These are phyloP conservation scores for Pyrrhosoma nymphula DNA, from an alignment of 2,888 invertebrate species.

Conservation along the genomic window DNA sequence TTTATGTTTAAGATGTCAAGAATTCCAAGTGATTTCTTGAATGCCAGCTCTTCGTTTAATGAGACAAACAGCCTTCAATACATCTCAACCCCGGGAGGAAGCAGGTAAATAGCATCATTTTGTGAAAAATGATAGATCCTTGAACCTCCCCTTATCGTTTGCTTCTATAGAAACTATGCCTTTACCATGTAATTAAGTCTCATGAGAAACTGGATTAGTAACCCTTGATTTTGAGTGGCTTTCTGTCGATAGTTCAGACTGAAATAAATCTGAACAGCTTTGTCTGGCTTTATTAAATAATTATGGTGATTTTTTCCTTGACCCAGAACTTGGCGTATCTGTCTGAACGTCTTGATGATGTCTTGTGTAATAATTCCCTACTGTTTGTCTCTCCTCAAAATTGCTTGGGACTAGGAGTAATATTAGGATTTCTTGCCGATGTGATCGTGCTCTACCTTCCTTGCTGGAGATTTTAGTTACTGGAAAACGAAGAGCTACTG, in stretches of 20 bases:
- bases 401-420: constrained; percentile 62
- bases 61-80: constrained; percentile 66
- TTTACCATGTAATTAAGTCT: constrained; percentile 62
- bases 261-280: constrained; percentile 62
- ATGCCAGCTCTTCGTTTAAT: constrained; percentile 62
- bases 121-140: constrained; percentile 61
- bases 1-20: constrained; percentile 62
- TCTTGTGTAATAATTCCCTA: constrained; percentile 42
- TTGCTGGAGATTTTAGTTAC: background rate
- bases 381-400: constrained; percentile 25
- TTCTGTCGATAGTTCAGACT: constrained; percentile 54
- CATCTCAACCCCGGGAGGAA: constrained; percentile 63
- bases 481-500: constrained; percentile 52
- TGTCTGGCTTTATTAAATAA: constrained; percentile 62
- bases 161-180: constrained; percentile 56
- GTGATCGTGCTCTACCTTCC: constrained; percentile 27
- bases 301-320: constrained; percentile 51
- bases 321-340: constrained; percentile 51
- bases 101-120: constrained; percentile 61
- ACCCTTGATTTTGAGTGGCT: constrained; percentile 60
- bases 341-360: constrained; percentile 45
- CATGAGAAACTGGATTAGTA: constrained; percentile 55
- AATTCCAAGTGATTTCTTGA: constrained; percentile 66
- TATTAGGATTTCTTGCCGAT: constrained; percentile 30
- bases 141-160: constrained; percentile 56